Base-by-base conservation (phyloP, 2,888 invertebrate genomes). In the Drosophila nigricruria region DNA sequence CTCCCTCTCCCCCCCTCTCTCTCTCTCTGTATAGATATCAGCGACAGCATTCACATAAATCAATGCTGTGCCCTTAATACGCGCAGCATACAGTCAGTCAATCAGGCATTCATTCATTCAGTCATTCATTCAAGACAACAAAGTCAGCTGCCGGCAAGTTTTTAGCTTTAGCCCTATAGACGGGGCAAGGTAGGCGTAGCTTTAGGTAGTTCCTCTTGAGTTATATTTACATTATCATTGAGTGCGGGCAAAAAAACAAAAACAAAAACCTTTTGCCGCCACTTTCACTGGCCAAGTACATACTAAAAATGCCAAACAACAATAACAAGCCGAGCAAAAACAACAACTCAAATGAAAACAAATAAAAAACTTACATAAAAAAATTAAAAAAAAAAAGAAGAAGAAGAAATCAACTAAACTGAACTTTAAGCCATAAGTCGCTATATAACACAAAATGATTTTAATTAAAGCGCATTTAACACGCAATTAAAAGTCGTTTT, bases 401-500 rank as follows among this genome's bases (percentile, higher is more conserved):
- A 52, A 52, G 42, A 30, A 43, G 75, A 83, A 87, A 85, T 79
- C 72, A 78, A 64, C 70, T 82, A 74, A 83, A 86, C 72, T 83
- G 79, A 81, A 73, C 76, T 69, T 61, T 59, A 60, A 56, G 61
- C 53, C 47, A 45, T 53, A 42, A 38, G 56, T 27, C 47, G 60
- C 45, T 34, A 66, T 76, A 74, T 79, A 77, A 64, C 73, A 64
- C 73, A 72, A 73, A 75, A 70, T 72, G 75, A 70, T 74, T 87
- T 87, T 86, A 86, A 87, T 87, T 88, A 88, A 88, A 74, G 56
- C 65, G 69, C 79, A 88, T 77, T 89, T 73, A 89, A 70, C 86
- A 87, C 90, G 86, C 86, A 82, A 89, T 87, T 86, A 81, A 78
- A 79, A 74, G 57, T 70, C 5, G 34, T 3, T 57, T 57, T 56